A percentile compares a stretch with the other conserved stretches of the same genome.
Conservation (phyloP, 2,888 invertebrate species). For the Scaptodrosophila latifasciaeformis region DNA sequence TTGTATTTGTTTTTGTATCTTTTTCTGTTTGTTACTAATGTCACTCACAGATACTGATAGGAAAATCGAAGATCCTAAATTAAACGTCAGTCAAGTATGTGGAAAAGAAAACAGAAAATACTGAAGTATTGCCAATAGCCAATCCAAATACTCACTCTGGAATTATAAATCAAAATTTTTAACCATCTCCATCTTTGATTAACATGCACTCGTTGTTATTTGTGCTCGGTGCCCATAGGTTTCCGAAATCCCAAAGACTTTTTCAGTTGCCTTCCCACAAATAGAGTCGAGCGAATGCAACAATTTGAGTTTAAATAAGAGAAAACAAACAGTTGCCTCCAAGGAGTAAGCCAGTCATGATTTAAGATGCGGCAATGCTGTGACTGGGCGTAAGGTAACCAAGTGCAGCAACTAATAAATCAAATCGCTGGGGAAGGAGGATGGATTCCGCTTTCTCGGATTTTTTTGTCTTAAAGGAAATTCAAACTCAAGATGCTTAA, state of each 20-base stretch:
- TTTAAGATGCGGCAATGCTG: constrained; percentile 44
- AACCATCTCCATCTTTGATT: too few species aligned
- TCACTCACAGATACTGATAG: constrained; percentile 21
- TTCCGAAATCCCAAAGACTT: too few species aligned
- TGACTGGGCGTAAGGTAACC: background rate
- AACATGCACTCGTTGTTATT: too few species aligned
- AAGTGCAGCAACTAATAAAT: constrained; percentile 53
- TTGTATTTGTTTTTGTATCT: constrained; percentile 12
- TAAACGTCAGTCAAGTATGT: constrained; percentile 42
- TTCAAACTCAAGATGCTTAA: too few species aligned
- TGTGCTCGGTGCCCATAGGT: too few species aligned
- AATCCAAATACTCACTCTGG: too few species aligned
- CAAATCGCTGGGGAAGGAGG: constrained; percentile 35
- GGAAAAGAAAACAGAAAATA: constrained; percentile 19
- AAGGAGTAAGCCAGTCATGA: constrained; percentile 26
- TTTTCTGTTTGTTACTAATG: constrained; percentile 14
- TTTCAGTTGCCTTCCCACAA: too few species aligned
- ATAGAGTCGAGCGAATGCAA: constrained; percentile 48
- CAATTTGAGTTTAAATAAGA: constrained; percentile 45
- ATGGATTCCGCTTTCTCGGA: too few species aligned
- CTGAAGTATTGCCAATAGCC: too few species aligned
- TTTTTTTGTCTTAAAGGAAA: too few species aligned
- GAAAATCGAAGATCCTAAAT: constrained; percentile 29
- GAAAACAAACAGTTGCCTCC: constrained; percentile 15
- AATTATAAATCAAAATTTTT: too few species aligned